Base-by-base conservation (phyloP, 2,113 vertebrate species). In the Aythya baeri region DNA sequence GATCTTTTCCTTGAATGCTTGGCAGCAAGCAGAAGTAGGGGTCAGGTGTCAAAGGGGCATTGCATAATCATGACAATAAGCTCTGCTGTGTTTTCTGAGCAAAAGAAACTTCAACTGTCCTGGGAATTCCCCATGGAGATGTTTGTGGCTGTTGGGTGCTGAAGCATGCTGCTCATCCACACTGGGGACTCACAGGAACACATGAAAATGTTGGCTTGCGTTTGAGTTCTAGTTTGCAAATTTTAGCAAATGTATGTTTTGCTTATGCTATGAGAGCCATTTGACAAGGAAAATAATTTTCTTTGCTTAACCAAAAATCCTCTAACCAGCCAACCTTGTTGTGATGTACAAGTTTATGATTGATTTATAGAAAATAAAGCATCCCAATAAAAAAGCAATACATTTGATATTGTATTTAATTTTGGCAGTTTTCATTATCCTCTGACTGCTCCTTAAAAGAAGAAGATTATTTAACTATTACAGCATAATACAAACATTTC, bases 341-440 rank as follows among this genome's bases (percentile, higher is more conserved):
- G 54, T 26, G 61, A 31, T 62, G 43, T 58, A 38, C 7, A 67
- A 73, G n/a, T 20, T 58, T 88, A 62, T 72, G 38, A 62, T 74
- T 72, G 38, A 58, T 76, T 86, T 79, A 54, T 27, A 74, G 62
- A 82, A 58, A 81, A 86, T 38, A 92, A 89, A 92, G 32, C 25
- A 88, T 9, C 6, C 36, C 59, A 80, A 79, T 83, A 91, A 84
- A 95, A 96, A 91, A 62, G 29, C 4, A 89, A 75, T 74, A 84
- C n/a, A 25, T 55, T 11, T 82, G 36, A 91, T 55, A 70, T 6
- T 72, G n/a, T 82, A 83, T 76, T 93, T 89, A 89, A 80, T 85
- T 94, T 77, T 94, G 55, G 26, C 38, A 89, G 31, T 83, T 18
- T 92, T 54, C 50, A 29, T 86, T 66, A 74, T 83, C 41, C 50